These are phyloP conservation scores for Leptopilina syphax DNA, from an alignment of 2,888 invertebrate genomes.

Conservation along the genomic window DNA sequence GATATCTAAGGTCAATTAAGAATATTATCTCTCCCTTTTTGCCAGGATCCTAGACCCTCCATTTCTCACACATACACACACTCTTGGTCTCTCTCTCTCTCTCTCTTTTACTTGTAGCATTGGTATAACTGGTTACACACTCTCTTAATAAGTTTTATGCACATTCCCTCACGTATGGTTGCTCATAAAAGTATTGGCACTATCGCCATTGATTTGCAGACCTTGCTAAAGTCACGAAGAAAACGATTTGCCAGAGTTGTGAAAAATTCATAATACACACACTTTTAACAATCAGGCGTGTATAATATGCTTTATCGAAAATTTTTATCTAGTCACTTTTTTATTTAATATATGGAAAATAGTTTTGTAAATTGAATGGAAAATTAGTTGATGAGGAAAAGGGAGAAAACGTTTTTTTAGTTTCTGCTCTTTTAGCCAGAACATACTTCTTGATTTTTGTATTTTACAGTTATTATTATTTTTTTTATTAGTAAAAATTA, in stretches of 20 bases:
- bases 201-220: slow-evolving; percentile 25
- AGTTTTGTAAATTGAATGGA: too few species aligned
- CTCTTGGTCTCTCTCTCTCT: too few species aligned
- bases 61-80: background rate
- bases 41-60: background rate
- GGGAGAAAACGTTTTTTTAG: too few species aligned
- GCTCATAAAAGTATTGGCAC: slow-evolving; percentile 2
- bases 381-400: too few species aligned
- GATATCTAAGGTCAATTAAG: slow-evolving; percentile 14
- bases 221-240: slow-evolving; percentile 31
- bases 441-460: too few species aligned
- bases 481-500: too few species aligned
- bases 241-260: slow-evolving; percentile 1
- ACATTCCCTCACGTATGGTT: slow-evolving; percentile 28
- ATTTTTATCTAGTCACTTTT: background rate
- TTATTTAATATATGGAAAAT: too few species aligned
- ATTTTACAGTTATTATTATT: too few species aligned
- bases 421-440: too few species aligned
- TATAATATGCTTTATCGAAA: background rate
- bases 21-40: slow-evolving; percentile 28
- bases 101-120: background rate
- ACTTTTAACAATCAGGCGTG: background rate
- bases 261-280: slow-evolving; percentile 10
- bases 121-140: slow-evolving; percentile 14
- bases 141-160: background rate